phyloP scores from a whole-genome alignment of 2,888 invertebrate genomes.

The Hydriomena furcata region DNA sequence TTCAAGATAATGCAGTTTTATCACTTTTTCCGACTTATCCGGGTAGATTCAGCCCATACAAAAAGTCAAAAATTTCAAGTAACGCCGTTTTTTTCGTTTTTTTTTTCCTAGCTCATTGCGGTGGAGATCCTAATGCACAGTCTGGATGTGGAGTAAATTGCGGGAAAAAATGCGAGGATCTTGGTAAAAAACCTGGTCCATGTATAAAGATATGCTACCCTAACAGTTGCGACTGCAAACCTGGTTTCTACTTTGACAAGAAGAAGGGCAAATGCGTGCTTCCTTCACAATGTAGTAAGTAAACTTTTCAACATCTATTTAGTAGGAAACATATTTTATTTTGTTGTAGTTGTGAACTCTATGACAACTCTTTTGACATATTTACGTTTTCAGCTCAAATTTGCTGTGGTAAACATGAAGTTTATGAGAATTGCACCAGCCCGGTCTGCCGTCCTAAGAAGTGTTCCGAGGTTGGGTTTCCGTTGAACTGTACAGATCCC shows the following conservation, averaged over 20 bases:
- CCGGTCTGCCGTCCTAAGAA: constrained; percentile 31
- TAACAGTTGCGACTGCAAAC: constrained; percentile 39
- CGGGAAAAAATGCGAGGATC: constrained; percentile 37
- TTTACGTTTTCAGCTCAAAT: constrained; percentile 26
- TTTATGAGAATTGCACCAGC: constrained; percentile 35
- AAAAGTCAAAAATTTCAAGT: no score
- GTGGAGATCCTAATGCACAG: constrained; percentile 38
- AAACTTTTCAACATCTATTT: no score
- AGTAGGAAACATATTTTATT: no score
- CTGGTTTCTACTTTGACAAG: constrained; percentile 33
- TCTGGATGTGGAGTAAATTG: constrained; percentile 47
- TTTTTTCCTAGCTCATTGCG: constrained; percentile 36
- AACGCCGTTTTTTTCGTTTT: no score
- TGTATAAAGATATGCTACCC: constrained; percentile 32
- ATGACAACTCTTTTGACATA: no score
- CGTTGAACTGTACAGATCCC: constrained; percentile 30
- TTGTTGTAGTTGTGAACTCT: no score
- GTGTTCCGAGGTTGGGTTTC: constrained; percentile 39
- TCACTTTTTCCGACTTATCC: no score
- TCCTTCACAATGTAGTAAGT: constrained; percentile 43
- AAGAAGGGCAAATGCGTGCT: constrained; percentile 34
- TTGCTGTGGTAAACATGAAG: constrained; percentile 37
- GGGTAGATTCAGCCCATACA: no score
- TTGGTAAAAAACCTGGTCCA: constrained; percentile 13
- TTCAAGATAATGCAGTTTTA: no score